Evolutionary conservation across 1,140 invertebrate species (phyloP), one percentile per base, ranked within the genome.

Genomic region (Dufourea novaeangliae): DNA sequence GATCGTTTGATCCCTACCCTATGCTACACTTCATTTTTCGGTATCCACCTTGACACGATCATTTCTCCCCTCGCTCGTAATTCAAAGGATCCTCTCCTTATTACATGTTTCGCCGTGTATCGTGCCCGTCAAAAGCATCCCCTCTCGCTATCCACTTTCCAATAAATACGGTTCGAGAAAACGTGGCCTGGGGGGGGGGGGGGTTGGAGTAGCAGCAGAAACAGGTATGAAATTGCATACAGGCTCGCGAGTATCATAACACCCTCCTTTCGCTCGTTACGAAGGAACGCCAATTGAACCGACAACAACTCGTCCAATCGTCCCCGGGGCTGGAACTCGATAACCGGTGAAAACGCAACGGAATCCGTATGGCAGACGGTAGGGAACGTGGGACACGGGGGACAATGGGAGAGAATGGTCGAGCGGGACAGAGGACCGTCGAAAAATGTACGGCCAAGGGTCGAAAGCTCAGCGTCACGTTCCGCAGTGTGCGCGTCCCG

Each of bases 171-270:
- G 17, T 41, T 63, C 44, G 22, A 39, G 34, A 25, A 64, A 39
- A 54, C 34, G 8, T n/a, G n/a, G n/a, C n/a, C n/a, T n/a, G n/a
- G n/a, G n/a, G n/a, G n/a, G n/a, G n/a, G n/a, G n/a, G n/a, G n/a
- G n/a, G n/a, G 37, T n/a, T 3, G 5, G 5, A 5, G 34, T 27
- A 27, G 27, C 7, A 20, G 29, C 34, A 25, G 59, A 34, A 17
- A 29, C 66, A 27, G 73, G 69, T 69, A 76, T 50, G 66, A 69
- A 69, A 59, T 59, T 76, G 66, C 73, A 39, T 76, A 59, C 17
- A 76, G 41, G 71, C 66, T 69, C 41, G 54, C 66, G 66, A 76
- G 73, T 44, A 69, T 76, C 73, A 39, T 59, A 76, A 76, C 73
- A 76, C 54, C 52, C 39, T 61, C 64, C 54, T 76, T 50, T 57